A percentile compares a stretch with the other conserved stretches of the same genome.
phyloP scores from a whole-genome alignment of 92 coral and sea anemone genomes.

The Parazoanthus atlanticus region DNA sequence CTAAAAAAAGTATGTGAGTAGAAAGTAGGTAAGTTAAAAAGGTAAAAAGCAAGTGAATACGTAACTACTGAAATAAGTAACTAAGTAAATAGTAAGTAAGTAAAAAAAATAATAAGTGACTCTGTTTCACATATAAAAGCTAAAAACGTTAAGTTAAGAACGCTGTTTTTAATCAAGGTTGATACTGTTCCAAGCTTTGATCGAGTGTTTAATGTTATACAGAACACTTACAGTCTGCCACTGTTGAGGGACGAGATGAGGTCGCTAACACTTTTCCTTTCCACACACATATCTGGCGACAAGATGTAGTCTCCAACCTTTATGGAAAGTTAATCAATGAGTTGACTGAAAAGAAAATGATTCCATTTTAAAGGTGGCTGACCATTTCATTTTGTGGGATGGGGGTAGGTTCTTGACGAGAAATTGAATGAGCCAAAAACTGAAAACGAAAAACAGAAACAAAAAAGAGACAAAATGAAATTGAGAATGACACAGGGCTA shows the following conservation, averaged over 20 bases:
- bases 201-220: neutral
- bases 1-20: too few species aligned
- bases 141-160: too few species aligned
- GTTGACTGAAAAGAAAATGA: neutral
- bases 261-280: constrained; percentile 91
- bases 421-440: neutral
- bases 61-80: too few species aligned
- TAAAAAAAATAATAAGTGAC: too few species aligned
- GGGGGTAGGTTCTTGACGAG: neutral
- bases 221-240: constrained; percentile 89
- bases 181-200: neutral
- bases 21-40: too few species aligned
- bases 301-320: constrained; percentile 98
- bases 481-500: neutral
- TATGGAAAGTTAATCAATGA: neutral
- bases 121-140: too few species aligned
- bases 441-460: neutral
- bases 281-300: constrained; percentile 95
- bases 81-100: too few species aligned
- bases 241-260: constrained; percentile 90
- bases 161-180: neutral
- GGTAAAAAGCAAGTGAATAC: too few species aligned
- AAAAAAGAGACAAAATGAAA: too few species aligned
- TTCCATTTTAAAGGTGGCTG: neutral
- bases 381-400: neutral